Evolutionary conservation across 2,888 invertebrate genomes (phyloP), one percentile per base, ranked within the genome.

Genomic region (Axea sp.): DNA sequence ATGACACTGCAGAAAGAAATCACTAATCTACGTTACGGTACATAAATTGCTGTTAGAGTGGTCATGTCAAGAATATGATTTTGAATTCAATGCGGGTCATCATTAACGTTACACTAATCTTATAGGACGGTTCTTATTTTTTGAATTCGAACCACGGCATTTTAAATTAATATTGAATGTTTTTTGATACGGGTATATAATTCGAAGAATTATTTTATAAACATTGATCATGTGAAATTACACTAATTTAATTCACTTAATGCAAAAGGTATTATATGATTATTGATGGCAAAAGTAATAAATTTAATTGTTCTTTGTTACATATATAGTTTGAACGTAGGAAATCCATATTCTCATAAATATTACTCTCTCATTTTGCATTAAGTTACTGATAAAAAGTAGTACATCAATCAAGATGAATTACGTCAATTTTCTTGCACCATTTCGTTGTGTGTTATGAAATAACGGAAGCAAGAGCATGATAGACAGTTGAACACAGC

Each of bases 31-130:
- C 19, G 76, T 76, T 75, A 76, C 65, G 76, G 77, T 31, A 64
- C 78, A 78, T 79, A 78, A 77, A 80, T 79, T 75, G 69, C 67
- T 73, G 76, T 79, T 76, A 19, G 3, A 19, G 76, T 67, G 45
- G 51, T 19, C 30, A 37, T 55, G 59, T 67, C 31, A 6, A 12
- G 19, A 51, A 39, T 35, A 35, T 15, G 30, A 55, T 45, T 9
- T 47, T 24, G 7, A 33, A 41, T 57, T 28, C 11, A 33, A 71
- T 65, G 65, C 69, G 69, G 74, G 74, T 68, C 53, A 55, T 51
- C 62, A 41, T 64, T 41, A 57, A 47, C 11, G 26, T 72, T 37
- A 33, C 33, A 37, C 11, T 11, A 26, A 8, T 28, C 26, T 43
- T 17, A n/a, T n/a, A 14, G 5, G 12, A 41, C 7, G 24, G 15